Base-by-base conservation (phyloP, 2,888 invertebrate species). In the Hymenopus coronatus region DNA sequence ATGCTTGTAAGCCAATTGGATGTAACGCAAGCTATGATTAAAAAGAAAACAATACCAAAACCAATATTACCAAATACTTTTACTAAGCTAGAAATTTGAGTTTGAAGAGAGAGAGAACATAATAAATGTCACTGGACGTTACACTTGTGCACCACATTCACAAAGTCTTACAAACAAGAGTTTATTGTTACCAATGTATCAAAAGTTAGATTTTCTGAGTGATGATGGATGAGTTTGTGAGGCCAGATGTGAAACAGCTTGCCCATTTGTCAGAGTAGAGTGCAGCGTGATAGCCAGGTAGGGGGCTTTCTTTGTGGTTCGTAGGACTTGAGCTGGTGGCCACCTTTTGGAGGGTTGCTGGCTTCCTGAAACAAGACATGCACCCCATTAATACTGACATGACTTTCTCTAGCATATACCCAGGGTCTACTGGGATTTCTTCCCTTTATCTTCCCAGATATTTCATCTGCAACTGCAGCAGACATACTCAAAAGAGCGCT, bases 201-300 rank as follows among this genome's bases (percentile, higher is more conserved):
- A 87, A 87, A 87, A 87, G 33, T 87, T 87, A 33, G 33, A 87
- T 87, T 87, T 87, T 25, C 33, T 82, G 27, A 87, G 82, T 87
- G 87, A 70, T 33, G 87, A 87, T 82, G 87, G 82, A 87, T 82
- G 82, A 85, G 81, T 87, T 87, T 87, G 82, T 40, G 87, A 87
- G 87, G 87, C 87, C 87, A 87, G 25, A 82, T 82, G 82, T 87
- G 87, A 33, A 87, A 83, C 54, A 83, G 83, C 54, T 83, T 54
- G 83, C 27, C 83, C 70, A 27, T 89, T 83, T 82, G 97, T 98
- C 97, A 98, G 95, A 98, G 97, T 94, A 98, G 94, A 93, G 96
- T 95, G 95, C 98, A 98, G 93, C 97, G 96, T 88, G 97, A 96
- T 92, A 97, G 94, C 97, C 98, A 98, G 93, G 96, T 97, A 91